A percentile compares a stretch with the other conserved stretches of the same genome.
These are phyloP conservation scores for Lithobates sylvaticus DNA, from an alignment of 2,797 vertebrate species.

Conservation along the genomic window DNA sequence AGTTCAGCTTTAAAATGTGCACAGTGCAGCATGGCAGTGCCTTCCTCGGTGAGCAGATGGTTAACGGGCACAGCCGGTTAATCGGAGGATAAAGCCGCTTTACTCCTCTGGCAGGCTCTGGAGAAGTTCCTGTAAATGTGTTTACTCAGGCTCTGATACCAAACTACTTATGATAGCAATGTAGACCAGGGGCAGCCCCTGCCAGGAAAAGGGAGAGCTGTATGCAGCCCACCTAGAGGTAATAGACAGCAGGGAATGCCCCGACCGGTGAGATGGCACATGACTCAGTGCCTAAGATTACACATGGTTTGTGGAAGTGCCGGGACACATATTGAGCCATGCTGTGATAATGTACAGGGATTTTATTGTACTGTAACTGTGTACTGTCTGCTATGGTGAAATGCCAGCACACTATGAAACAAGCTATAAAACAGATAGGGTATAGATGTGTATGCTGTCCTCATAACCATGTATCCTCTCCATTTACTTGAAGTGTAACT, in stretches of 20 bases:
- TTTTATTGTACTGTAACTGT: no score
- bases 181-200: background rate
- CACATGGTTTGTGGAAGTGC: no score
- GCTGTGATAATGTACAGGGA: no score
- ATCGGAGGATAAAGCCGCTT: background rate
- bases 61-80: background rate
- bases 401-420: no score
- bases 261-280: background rate
- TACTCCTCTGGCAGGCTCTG: background rate
- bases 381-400: no score
- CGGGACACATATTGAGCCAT: no score
- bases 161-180: background rate
- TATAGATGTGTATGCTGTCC: no score
- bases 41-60: background rate
- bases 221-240: background rate
- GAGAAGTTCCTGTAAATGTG: background rate
- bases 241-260: background rate
- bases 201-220: background rate
- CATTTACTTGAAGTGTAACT: no score
- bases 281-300: background rate
- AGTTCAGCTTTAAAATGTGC: no score
- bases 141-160: conserved; percentile 1
- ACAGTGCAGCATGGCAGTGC: no score
- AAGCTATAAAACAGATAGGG: no score
- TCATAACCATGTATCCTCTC: no score